These are phyloP conservation scores for Epizoanthus illoricatus DNA, from an alignment of 92 coral and sea anemone genomes.

Conservation along the genomic window DNA sequence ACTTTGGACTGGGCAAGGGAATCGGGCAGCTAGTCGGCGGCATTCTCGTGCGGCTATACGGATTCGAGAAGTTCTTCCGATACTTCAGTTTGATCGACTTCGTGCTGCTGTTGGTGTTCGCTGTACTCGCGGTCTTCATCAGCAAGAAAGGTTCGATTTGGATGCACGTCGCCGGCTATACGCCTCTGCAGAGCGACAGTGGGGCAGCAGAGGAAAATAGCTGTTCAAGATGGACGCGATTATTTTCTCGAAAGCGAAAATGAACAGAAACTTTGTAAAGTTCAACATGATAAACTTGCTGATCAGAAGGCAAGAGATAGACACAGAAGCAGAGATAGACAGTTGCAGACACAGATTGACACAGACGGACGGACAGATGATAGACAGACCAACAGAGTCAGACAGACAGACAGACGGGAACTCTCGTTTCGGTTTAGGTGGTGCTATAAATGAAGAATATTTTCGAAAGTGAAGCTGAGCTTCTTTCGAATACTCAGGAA, in stretches of 20 bases:
- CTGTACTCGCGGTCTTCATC: constrained; percentile 51
- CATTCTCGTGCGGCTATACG: constrained; percentile 59
- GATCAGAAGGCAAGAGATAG: neutral
- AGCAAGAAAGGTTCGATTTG: constrained; percentile 65
- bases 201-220: constrained; percentile 2
- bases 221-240: constrained; percentile 1
- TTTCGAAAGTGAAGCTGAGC: no score
- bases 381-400: no score
- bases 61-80: constrained; percentile 71
- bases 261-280: neutral
- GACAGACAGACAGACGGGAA: no score
- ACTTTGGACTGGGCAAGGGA: constrained; percentile 89
- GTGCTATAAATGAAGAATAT: no score
- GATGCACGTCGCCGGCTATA: constrained; percentile 76
- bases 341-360: no score
- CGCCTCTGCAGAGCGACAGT: constrained; percentile 39
- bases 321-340: no score
- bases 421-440: no score
- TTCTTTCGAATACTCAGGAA: no score
- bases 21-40: constrained; percentile 89
- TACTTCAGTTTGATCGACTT: constrained; percentile 72
- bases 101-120: constrained; percentile 55
- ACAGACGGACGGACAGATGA: no score
- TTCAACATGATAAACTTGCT: neutral
- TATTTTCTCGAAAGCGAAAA: constrained; percentile 16